These are phyloP conservation scores for Phoeniculus purpureus DNA, from an alignment of 2,797 vertebrate genomes.

Conservation along the genomic window DNA sequence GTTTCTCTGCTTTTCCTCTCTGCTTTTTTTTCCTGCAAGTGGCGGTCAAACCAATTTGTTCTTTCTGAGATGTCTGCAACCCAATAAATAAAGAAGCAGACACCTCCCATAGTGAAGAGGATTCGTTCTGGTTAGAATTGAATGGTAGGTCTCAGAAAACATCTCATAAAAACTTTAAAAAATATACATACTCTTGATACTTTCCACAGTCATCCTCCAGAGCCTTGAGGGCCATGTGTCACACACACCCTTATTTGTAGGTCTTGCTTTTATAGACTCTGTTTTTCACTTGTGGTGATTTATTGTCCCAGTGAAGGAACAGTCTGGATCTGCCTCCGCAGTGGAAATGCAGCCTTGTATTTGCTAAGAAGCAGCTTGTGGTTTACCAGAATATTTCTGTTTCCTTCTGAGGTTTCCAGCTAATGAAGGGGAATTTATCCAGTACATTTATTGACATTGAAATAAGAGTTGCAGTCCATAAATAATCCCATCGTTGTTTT, in stretches of 20 bases:
- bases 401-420: constrained; percentile 72
- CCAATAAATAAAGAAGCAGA: neutral
- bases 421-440: constrained; percentile 74
- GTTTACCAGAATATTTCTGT: constrained; percentile 73
- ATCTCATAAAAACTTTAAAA: neutral
- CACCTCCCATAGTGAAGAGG: neutral
- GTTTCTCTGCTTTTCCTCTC: neutral
- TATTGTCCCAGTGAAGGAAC: constrained; percentile 48
- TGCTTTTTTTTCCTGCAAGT: neutral
- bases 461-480: constrained; percentile 65
- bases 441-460: constrained; percentile 70
- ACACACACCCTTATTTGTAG: constrained; percentile 37
- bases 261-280: constrained; percentile 43
- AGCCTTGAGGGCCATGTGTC: constrained; percentile 33
- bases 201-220: constrained; percentile 29
- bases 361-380: constrained; percentile 68
- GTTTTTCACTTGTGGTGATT: constrained; percentile 54
- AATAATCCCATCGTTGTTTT: constrained; percentile 65
- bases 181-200: neutral
- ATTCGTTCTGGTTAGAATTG: constrained; percentile 15
- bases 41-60: neutral
- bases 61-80: neutral
- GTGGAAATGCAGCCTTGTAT: constrained; percentile 59
- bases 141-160: constrained; percentile 8
- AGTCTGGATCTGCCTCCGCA: constrained; percentile 5